Conservation (phyloP, 2,113 vertebrate species). For the Passer domesticus region DNA sequence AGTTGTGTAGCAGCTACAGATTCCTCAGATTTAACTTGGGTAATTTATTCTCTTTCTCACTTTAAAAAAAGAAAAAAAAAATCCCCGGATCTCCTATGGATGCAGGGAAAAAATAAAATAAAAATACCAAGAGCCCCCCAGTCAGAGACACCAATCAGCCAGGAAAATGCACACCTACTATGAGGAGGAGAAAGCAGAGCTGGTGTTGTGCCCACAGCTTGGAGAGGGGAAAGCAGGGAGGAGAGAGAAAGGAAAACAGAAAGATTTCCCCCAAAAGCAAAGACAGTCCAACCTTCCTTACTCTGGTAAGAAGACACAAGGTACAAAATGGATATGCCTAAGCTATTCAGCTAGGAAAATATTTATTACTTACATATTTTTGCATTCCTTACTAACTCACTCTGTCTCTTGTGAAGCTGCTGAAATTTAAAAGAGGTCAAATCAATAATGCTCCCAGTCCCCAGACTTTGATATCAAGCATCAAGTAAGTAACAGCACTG, state of each 20-base stretch:
- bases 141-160: conserved; percentile 76
- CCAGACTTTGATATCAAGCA: conserved; percentile 17
- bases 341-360: conserved; percentile 63
- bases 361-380: conserved; percentile 57
- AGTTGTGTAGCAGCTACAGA: neutral
- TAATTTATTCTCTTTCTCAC: neutral
- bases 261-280: conserved; percentile 71
- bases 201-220: conserved; percentile 68
- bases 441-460: conserved; percentile 59
- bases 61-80: neutral
- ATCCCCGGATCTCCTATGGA: neutral
- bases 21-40: neutral
- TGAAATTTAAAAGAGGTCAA: conserved; percentile 74
- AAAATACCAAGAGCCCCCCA: conserved; percentile 5
- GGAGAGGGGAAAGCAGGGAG: conserved; percentile 41
- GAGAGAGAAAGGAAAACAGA: conserved; percentile 33
- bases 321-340: conserved; percentile 50
- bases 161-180: conserved; percentile 74
- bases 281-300: conserved; percentile 67
- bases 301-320: conserved; percentile 56
- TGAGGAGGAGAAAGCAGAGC: conserved; percentile 59
- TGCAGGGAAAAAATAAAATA: neutral
- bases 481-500: conserved; percentile 27
- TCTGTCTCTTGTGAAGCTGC: conserved; percentile 69
- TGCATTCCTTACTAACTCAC: conserved; percentile 70